These are phyloP conservation scores for Odontamblyopus rebecca DNA, from an alignment of 2,797 vertebrate genomes.

Conservation along the genomic window DNA sequence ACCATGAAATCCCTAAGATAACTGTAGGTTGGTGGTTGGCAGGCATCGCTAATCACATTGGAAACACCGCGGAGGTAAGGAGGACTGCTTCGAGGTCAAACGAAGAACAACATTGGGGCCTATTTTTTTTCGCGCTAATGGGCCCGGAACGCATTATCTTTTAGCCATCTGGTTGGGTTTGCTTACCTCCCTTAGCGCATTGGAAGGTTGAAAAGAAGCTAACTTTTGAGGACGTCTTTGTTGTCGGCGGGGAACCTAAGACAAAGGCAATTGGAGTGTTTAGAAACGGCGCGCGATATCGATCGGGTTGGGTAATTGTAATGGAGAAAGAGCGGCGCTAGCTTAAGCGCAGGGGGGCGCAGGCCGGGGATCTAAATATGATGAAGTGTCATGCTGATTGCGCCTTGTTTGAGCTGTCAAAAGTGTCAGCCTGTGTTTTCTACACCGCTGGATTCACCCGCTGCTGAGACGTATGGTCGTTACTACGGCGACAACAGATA, in stretches of 20 bases:
- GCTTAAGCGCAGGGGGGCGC: conserved; percentile 36
- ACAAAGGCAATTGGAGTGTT: conserved; percentile 51
- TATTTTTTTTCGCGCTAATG: conserved; percentile 49
- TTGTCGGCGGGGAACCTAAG: conserved; percentile 43
- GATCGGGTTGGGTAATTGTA: conserved; percentile 61
- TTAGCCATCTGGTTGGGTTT: conserved; percentile 54
- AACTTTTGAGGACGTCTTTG: conserved; percentile 60
- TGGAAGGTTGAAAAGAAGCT: conserved; percentile 30
- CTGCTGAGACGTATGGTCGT: neutral
- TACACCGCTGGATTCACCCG: conserved; percentile 7
- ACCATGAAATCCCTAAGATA: conserved; percentile 23
- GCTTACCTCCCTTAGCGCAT: conserved; percentile 52
- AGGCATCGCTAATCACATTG: conserved; percentile 53
- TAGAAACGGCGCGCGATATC: conserved; percentile 46
- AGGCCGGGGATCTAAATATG: conserved; percentile 46
- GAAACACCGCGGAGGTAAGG: conserved; percentile 43
- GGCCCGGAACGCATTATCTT: conserved; percentile 61
- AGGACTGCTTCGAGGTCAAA: conserved; percentile 54
- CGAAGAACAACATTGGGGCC: conserved; percentile 57
- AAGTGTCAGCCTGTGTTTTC: conserved; percentile 45
- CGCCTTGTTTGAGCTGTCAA: conserved; percentile 49
- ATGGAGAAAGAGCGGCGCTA: conserved; percentile 50
- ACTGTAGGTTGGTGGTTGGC: conserved; percentile 28
- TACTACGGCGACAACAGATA: neutral
- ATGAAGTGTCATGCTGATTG: conserved; percentile 49